phyloP scores from a whole-genome alignment of 2,113 vertebrate species.

The Pedionomus torquatus region DNA sequence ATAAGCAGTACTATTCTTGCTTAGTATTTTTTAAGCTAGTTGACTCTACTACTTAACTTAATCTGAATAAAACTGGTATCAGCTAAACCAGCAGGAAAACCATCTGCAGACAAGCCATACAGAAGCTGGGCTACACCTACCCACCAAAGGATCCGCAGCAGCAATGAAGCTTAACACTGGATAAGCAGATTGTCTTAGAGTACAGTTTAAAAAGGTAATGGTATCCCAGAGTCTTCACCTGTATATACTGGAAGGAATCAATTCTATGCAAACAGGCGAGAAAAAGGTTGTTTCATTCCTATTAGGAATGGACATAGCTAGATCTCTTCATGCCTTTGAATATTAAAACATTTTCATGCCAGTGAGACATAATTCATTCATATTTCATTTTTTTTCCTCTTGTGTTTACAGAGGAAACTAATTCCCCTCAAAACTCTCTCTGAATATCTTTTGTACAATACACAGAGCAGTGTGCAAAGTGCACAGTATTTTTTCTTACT shows the following conservation, averaged over 20 bases:
- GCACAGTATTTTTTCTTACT: not conserved
- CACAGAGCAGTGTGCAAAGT: not conserved
- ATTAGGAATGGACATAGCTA: not conserved
- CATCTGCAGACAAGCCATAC: not conserved
- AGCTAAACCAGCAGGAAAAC: not conserved
- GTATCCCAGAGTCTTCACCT: not conserved
- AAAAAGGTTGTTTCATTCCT: not conserved
- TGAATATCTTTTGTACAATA: not conserved
- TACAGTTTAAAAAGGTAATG: not conserved
- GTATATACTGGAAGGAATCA: fast-evolving
- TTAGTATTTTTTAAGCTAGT: not conserved
- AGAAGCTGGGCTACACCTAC: not conserved
- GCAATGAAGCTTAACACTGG: not conserved
- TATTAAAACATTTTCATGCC: not conserved
- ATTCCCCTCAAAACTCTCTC: not conserved
- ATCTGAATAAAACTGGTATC: not conserved
- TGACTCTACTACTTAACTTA: not conserved
- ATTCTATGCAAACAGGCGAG: not conserved
- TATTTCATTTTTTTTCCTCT: not conserved
- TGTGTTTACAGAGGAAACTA: not conserved
- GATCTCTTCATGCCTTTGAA: not conserved
- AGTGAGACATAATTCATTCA: not conserved
- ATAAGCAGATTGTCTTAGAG: not conserved
- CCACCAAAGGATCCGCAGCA: not conserved
- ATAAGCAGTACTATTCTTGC: not conserved